Evolutionary conservation across 2,113 vertebrate species (phyloP), one percentile per base, ranked within the genome.

Genomic region (Lycaon pictus): DNA sequence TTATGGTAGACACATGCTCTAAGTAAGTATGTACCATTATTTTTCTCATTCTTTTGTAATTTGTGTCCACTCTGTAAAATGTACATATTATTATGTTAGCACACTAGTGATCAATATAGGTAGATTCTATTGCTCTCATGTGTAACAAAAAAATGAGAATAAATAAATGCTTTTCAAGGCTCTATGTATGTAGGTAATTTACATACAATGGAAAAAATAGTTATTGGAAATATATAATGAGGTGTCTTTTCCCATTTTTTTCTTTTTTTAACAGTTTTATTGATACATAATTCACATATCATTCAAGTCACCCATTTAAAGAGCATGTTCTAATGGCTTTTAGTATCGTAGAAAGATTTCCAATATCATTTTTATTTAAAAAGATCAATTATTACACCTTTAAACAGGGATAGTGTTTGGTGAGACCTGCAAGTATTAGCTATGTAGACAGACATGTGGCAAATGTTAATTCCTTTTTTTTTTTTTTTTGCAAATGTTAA

Each of bases 281-380:
- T 69, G 25, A 53, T 43, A 37, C n/a, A 89, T 69, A 63, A 67
- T 79, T 60, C 11, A 84, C 2, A 71, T 79, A 29, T 17, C 25
- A 72, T 55, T 67, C 2, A 56, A 32, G 80, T 86, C 12, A 84
- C 27, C 6, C 27, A 92, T 25, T 93, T 86, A 88, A 96, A 94
- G 17, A 5, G 3, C 88, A 19, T 29, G 5, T 80, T 94, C 32
- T 69, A 93, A 37, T 35, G n/a, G 10, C 8, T 63, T 89, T 91
- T 67, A 48, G 12, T 69, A 67, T 77, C 86, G 25, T 58, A 74
- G 11, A 76, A 77, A 87, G 16, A 80, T 58, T 88, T 94, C n/a
- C 83, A 91, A 11, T 94, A 25, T 88, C 13, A 7, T 29, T 93
- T 88, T 60, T 74, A 85, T 86, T 92, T 94, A 6, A 79, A 76